A percentile compares a stretch with the other conserved stretches of the same genome.
phyloP scores from a whole-genome alignment of 1,140 invertebrate genomes.

The Lepidurus arcticus region DNA sequence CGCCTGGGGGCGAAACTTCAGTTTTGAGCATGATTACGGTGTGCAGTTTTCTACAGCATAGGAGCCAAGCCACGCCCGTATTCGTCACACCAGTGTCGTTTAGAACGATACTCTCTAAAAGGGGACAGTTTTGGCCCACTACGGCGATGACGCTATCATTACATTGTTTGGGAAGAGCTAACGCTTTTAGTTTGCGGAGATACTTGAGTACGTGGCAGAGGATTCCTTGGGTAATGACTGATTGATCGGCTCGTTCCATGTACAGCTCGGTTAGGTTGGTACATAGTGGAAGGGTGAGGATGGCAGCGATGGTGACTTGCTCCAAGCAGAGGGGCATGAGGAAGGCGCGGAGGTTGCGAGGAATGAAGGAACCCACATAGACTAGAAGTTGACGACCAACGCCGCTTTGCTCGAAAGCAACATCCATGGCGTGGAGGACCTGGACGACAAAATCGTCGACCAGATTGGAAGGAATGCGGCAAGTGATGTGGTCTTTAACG shows the following conservation, averaged over 20 bases:
- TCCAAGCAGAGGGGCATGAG: constrained; percentile 34
- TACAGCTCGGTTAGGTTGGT: constrained; percentile 34
- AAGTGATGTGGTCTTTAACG: constrained; percentile 33
- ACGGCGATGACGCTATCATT: constrained; percentile 35
- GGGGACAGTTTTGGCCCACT: constrained; percentile 34
- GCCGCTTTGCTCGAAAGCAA: constrained; percentile 33
- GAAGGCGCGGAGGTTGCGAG: constrained; percentile 31
- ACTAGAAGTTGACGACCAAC: constrained; percentile 35
- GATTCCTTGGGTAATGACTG: constrained; percentile 35
- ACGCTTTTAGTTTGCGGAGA: constrained; percentile 30
- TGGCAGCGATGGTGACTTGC: constrained; percentile 35
- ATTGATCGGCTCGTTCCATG: constrained; percentile 35
- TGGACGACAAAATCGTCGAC: constrained; percentile 35
- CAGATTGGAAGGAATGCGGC: constrained; percentile 31
- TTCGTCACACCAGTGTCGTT: constrained; percentile 35
- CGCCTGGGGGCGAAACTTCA: constrained; percentile 34
- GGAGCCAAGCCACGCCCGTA: constrained; percentile 34
- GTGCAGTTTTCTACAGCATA: constrained; percentile 33
- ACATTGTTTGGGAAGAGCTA: constrained; percentile 34
- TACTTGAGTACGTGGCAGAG: constrained; percentile 35
- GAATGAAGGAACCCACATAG: constrained; percentile 35
- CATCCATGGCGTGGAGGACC: constrained; percentile 31
- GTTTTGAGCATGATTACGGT: constrained; percentile 36
- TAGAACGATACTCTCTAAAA: constrained; percentile 35
- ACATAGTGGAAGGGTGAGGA: constrained; percentile 34